Percentiles rank a stretch among this genome's conserved stretches.
These are phyloP conservation scores for Sarcophaga bullata DNA, from an alignment of 1,140 invertebrate species.

Conservation along the genomic window DNA sequence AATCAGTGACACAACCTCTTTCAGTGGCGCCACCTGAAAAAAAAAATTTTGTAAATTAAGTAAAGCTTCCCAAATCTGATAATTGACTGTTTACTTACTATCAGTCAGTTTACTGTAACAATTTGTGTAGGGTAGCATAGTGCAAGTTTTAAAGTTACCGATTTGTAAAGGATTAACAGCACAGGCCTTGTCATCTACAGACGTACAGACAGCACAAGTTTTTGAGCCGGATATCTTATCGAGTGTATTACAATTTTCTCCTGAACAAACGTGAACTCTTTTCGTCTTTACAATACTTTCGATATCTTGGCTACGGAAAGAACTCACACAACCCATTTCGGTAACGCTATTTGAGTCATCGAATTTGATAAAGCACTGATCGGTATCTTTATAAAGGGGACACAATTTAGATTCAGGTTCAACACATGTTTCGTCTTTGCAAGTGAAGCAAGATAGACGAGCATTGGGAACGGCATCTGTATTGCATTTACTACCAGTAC, in stretches of 20 bases:
- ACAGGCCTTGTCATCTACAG: slow-evolving; percentile 50
- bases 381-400: slow-evolving; percentile 53
- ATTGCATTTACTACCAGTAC: slow-evolving; percentile 52
- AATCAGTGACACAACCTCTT: slow-evolving; percentile 56
- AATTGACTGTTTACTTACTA: slow-evolving; percentile 42
- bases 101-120: slow-evolving; percentile 47
- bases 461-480: slow-evolving; percentile 48
- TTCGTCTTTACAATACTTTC: slow-evolving; percentile 56
- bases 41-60: background rate
- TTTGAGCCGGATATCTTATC: slow-evolving; percentile 46
- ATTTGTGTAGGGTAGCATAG: slow-evolving; percentile 53
- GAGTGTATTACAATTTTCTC: slow-evolving; percentile 53
- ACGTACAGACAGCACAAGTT: slow-evolving; percentile 57
- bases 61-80: background rate
- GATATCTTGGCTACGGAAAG: slow-evolving; percentile 57
- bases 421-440: slow-evolving; percentile 53
- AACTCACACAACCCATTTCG: slow-evolving; percentile 54
- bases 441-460: slow-evolving; percentile 56
- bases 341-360: slow-evolving; percentile 52
- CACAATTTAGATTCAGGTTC: slow-evolving; percentile 48
- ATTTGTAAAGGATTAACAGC: slow-evolving; percentile 51
- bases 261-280: slow-evolving; percentile 54
- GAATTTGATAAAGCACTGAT: slow-evolving; percentile 56
- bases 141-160: slow-evolving; percentile 50
- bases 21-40: slow-evolving; percentile 55